Base-by-base conservation (phyloP, 2,888 invertebrate genomes). In the Drosophila mimetica region DNA sequence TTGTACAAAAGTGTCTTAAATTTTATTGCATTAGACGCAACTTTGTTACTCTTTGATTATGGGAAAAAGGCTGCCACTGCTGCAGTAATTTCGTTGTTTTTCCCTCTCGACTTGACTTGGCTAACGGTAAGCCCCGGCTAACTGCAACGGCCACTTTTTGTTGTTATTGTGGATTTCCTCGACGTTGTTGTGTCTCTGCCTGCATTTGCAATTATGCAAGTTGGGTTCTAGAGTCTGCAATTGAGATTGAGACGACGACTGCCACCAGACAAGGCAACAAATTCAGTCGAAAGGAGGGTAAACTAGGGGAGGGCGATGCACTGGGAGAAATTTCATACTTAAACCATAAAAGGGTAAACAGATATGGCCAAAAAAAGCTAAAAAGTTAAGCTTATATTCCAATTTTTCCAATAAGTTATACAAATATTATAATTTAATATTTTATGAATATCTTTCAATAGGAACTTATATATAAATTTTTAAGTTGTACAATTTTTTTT, bases 1-100 rank as follows among this genome's bases (percentile, higher is more conserved):
- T 51, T 60, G 55, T 74, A 84, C 86, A 87, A 84, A 84, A 84
- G 76, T 75, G 86, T 77, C 80, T 84, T 87, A 87, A 84, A 74
- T 85, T 86, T 76, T 85, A 82, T 82, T 75, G 87, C 83, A 74
- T 70, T 51, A 61, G 67, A 50, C 37, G 69, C 69, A 64, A 28
- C 37, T 69, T 61, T 60, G 74, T 69, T 69, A 46, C 46, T 58
- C 82, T 77, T 85, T 84, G 83, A 87, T 82, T 85, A 82, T 84
- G 84, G 75, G 86, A 87, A 83, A 69, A 65, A 34, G 61, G 14
- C 25, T 2, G 14, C 13, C 6, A 46, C 48, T 30, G 30, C 47
- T 25, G 55, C 42, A 34, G 55, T 60, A 42, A 55, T 48, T 48
- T 22, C 54, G 18, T 22, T 22, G 25, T 25, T 52, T 41, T 60